Evolutionary conservation across 2,797 vertebrate genomes (phyloP).

Genomic region (Oophaga sylvatica): DNA sequence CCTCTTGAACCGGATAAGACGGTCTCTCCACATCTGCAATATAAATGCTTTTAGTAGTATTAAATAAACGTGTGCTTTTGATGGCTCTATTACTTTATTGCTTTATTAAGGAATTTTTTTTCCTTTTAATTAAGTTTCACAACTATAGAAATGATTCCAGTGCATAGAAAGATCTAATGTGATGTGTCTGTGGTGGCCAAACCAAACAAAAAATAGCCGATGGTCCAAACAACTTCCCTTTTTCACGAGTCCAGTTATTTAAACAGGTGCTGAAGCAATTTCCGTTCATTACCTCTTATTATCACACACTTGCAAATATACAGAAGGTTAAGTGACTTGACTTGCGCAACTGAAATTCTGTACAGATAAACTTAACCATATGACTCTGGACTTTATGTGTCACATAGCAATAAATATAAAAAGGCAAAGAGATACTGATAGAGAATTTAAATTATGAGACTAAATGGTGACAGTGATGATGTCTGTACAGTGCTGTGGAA

Average conservation of each 20-base stretch:
- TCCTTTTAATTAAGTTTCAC: slow-evolving; percentile 39
- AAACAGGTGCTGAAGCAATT: slow-evolving; percentile 50
- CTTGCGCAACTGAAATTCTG: slow-evolving; percentile 6
- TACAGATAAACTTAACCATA: neutral
- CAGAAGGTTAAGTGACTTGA: neutral
- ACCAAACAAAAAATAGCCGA: slow-evolving; percentile 38
- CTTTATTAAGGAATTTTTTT: slow-evolving; percentile 37
- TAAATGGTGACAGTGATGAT: too few relatives aligned
- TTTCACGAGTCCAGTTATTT: slow-evolving; percentile 40
- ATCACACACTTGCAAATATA: slow-evolving; percentile 36
- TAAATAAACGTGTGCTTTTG: slow-evolving; percentile 49
- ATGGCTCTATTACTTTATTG: slow-evolving; percentile 47
- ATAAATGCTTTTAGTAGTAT: slow-evolving; percentile 54
- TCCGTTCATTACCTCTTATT: slow-evolving; percentile 34
- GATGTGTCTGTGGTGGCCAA: slow-evolving; percentile 10
- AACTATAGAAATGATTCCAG: slow-evolving; percentile 33
- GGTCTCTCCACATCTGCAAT: slow-evolving; percentile 46
- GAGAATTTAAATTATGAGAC: too few relatives aligned
- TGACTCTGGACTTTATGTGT: neutral
- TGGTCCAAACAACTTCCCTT: slow-evolving; percentile 30
- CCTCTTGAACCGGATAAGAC: slow-evolving; percentile 56
- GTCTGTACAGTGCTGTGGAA: too few relatives aligned
- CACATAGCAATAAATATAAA: neutral
- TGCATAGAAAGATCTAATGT: slow-evolving; percentile 1
- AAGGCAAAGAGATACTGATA: neutral